A percentile compares a stretch with the other conserved stretches of the same genome.
Evolutionary conservation across 2,888 invertebrate genomes (phyloP).

Genomic region (Coelopa pilipes): DNA sequence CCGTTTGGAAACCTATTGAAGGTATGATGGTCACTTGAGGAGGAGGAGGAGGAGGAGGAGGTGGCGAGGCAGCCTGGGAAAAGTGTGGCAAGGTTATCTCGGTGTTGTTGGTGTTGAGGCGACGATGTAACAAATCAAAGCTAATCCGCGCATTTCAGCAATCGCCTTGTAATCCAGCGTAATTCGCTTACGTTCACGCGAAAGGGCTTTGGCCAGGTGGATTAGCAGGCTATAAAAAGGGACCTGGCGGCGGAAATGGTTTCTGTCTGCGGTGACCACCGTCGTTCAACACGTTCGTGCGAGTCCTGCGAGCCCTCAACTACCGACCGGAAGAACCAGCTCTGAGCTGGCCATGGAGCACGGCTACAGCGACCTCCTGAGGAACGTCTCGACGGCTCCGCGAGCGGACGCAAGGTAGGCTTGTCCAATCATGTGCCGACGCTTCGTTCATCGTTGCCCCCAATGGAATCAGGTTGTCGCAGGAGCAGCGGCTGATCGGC

Average conservation of each 20-base stretch:
- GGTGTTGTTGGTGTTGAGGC: too few relatives aligned
- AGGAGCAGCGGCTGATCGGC: slow-evolving; percentile 71
- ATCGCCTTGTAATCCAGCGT: slow-evolving; percentile 18
- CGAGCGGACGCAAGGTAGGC: slow-evolving; percentile 54
- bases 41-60: too few relatives aligned
- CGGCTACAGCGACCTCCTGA: slow-evolving; percentile 41
- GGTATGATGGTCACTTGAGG: too few relatives aligned
- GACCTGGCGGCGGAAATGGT: not conserved
- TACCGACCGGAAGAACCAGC: too few relatives aligned
- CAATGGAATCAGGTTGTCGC: slow-evolving; percentile 43
- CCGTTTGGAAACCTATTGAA: too few relatives aligned
- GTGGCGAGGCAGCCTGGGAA: too few relatives aligned
- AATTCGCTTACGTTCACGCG: slow-evolving; percentile 1
- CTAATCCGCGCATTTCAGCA: slow-evolving; percentile 18
- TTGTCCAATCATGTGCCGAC: too few relatives aligned
- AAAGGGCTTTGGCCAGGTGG: not conserved
- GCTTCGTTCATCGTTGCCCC: not conserved
- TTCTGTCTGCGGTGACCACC: slow-evolving; percentile 38
- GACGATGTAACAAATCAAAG: slow-evolving; percentile 12
- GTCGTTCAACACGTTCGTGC: too few relatives aligned
- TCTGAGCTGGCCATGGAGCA: slow-evolving; percentile 46
- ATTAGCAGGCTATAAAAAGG: slow-evolving; percentile 27
- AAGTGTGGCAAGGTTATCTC: too few relatives aligned
- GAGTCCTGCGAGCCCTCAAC: too few relatives aligned
- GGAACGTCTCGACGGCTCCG: slow-evolving; percentile 56